A percentile compares a stretch with the other conserved stretches of the same genome.
phyloP scores from a whole-genome alignment of 2,797 vertebrate species.

The Naso thynnoides region DNA sequence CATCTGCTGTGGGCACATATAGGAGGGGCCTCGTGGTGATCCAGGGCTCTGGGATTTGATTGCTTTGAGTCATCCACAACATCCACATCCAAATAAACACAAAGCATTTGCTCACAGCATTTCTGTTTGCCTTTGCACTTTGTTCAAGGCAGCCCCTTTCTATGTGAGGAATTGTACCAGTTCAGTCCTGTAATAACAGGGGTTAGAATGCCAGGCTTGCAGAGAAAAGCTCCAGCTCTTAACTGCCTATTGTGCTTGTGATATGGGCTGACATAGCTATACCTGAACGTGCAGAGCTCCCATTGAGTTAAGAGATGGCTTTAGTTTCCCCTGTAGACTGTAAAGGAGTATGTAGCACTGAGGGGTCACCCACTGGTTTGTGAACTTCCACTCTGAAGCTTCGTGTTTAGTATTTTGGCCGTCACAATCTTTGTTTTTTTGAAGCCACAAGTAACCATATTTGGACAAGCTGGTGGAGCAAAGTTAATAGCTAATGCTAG shows the following conservation, averaged over 20 bases:
- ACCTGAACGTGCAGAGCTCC: conserved; percentile 3
- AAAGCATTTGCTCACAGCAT: conserved; percentile 49
- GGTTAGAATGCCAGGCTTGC: conserved; percentile 17
- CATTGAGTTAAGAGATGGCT: conserved; percentile 35
- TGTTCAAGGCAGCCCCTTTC: conserved; percentile 37
- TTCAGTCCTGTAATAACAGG: conserved; percentile 44
- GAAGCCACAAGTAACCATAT: too few species aligned
- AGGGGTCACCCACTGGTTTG: too few species aligned
- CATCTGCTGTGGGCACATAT: conserved; percentile 64
- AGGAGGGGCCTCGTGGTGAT: conserved; percentile 45
- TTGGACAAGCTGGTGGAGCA: too few species aligned
- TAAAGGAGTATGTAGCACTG: neutral
- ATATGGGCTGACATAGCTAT: conserved; percentile 1
- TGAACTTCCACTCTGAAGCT: neutral
- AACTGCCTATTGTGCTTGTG: neutral
- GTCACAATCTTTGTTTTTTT: too few species aligned
- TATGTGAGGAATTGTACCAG: conserved; percentile 53
- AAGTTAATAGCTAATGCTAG: too few species aligned
- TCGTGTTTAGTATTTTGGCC: too few species aligned
- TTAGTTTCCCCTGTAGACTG: conserved; percentile 21
- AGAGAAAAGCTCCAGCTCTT: conserved; percentile 19
- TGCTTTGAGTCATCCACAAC: conserved; percentile 59
- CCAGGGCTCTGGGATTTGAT: conserved; percentile 54
- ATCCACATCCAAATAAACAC: conserved; percentile 67
- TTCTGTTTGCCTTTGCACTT: conserved; percentile 61